These are phyloP conservation scores for Hirtodrosophila histrioides DNA, from an alignment of 2,888 invertebrate genomes.

Conservation along the genomic window DNA sequence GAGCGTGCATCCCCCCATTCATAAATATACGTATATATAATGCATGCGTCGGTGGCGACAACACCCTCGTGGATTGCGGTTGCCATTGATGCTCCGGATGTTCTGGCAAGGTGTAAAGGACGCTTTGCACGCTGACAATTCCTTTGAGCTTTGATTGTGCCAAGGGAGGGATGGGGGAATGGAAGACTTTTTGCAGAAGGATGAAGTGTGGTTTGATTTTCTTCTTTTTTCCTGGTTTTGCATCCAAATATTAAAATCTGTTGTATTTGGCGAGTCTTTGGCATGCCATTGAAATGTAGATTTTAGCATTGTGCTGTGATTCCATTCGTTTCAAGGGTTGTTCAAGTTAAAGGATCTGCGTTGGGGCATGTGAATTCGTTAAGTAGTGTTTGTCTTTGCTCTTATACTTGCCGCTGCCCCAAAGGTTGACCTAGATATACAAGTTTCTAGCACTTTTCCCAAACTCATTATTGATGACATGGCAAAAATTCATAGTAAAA, in stretches of 20 bases:
- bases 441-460: slow-evolving; percentile 10
- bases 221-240: slow-evolving; percentile 8
- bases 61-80: slow-evolving; percentile 63
- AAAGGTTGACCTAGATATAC: slow-evolving; percentile 51
- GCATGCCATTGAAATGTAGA: slow-evolving; percentile 63
- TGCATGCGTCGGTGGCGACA: slow-evolving; percentile 45
- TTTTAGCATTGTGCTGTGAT: slow-evolving; percentile 51
- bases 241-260: slow-evolving; percentile 54
- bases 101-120: slow-evolving; percentile 61
- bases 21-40: slow-evolving; percentile 34
- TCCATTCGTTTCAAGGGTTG: slow-evolving; percentile 27
- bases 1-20: slow-evolving; percentile 38
- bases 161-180: not conserved
- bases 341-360: not conserved
- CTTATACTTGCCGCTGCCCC: slow-evolving; percentile 8
- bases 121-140: slow-evolving; percentile 59
- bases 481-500: slow-evolving; percentile 53
- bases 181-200: slow-evolving; percentile 1
- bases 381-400: slow-evolving; percentile 30
- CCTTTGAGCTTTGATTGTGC: slow-evolving; percentile 67
- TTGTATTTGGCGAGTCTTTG: slow-evolving; percentile 22
- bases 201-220: slow-evolving; percentile 20
- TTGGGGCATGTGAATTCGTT: slow-evolving; percentile 17
- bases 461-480: slow-evolving; percentile 67
- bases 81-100: slow-evolving; percentile 42